Evolutionary conservation across 2,888 invertebrate species (phyloP).

Genomic region (Tachina fera): DNA sequence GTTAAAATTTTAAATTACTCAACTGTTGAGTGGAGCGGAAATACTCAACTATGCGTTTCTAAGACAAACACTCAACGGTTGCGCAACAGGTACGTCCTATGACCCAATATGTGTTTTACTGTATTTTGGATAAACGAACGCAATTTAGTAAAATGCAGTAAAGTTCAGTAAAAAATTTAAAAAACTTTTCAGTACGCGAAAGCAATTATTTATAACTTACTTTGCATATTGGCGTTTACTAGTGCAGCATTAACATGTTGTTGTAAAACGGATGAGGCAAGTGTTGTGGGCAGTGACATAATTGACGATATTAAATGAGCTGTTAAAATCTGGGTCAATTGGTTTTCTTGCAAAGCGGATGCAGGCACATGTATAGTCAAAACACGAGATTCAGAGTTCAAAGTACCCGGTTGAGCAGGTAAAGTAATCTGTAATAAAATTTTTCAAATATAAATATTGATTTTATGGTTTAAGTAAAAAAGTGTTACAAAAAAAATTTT

Average conservation of each 20-base stretch:
- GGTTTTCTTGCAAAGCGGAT: constrained; percentile 90
- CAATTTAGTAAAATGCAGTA: too few relatives aligned
- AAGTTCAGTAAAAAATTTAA: too few relatives aligned
- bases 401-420: constrained; percentile 88
- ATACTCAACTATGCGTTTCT: too few relatives aligned
- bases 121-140: too few relatives aligned
- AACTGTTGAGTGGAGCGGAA: too few relatives aligned
- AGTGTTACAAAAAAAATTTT: neutral
- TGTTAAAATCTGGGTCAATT: constrained; percentile 88
- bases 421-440: constrained; percentile 87
- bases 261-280: constrained; percentile 93
- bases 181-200: too few relatives aligned
- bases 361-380: constrained; percentile 96
- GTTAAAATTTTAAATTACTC: too few relatives aligned
- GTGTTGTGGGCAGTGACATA: constrained; percentile 91
- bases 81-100: too few relatives aligned
- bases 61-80: too few relatives aligned
- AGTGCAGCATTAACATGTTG: constrained; percentile 93
- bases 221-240: constrained; percentile 84
- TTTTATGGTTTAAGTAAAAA: too few relatives aligned
- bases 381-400: constrained; percentile 87
- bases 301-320: constrained; percentile 95
- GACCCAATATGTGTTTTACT: too few relatives aligned
- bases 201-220: constrained; percentile 73
- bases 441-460: too few relatives aligned